Evolutionary conservation across 1,140 invertebrate genomes (phyloP).

Genomic region (Dreissena polymorpha): DNA sequence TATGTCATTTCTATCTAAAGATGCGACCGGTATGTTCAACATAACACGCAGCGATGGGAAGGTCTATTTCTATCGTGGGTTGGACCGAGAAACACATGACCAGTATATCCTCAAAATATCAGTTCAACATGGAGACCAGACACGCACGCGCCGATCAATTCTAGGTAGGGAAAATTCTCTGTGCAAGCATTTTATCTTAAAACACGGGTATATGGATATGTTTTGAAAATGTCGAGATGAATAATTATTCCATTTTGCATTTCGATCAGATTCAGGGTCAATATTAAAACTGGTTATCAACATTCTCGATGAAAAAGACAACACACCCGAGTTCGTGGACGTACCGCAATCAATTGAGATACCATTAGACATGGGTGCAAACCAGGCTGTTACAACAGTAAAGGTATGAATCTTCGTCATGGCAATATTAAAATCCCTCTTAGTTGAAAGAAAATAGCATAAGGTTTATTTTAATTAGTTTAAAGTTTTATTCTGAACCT

Average conservation of each 20-base stretch:
- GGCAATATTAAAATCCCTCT: no score
- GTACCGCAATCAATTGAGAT: conserved; percentile 12
- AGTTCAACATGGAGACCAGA: not conserved
- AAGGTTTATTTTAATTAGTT: no score
- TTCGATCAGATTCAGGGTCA: not conserved
- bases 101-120: conserved; percentile 31
- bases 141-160: conserved; percentile 6
- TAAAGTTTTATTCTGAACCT: no score
- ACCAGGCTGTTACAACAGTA: conserved; percentile 17
- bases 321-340: conserved; percentile 11
- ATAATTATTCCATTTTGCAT: conserved; percentile 1
- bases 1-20: no score
- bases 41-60: conserved; percentile 6
- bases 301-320: conserved; percentile 35
- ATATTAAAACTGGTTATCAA: not conserved
- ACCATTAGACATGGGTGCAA: conserved; percentile 17
- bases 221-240: not conserved
- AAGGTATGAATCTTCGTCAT: conserved; percentile 3
- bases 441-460: no score
- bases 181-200: no score
- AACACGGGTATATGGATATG: no score
- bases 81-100: conserved; percentile 19
- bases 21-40: not conserved
- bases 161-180: not conserved
- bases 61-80: not conserved